These are phyloP conservation scores for Lota lota DNA, from an alignment of 2,113 vertebrate species.

Conservation along the genomic window DNA sequence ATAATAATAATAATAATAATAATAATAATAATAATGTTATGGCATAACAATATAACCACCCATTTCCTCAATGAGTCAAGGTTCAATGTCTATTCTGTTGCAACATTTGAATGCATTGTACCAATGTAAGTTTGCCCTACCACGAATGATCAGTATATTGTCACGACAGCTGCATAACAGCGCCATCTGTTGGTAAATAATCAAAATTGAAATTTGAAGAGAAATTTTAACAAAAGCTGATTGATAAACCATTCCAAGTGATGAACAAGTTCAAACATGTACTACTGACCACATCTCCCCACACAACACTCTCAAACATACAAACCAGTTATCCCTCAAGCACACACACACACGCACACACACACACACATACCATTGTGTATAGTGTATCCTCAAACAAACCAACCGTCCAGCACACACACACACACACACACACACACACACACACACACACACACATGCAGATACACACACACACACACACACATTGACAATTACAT, in stretches of 20 bases:
- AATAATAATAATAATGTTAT: neutral
- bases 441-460: too few species aligned
- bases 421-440: too few species aligned
- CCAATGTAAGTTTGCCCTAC: slow-evolving; percentile 13
- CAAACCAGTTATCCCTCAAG: too few species aligned
- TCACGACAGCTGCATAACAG: slow-evolving; percentile 33
- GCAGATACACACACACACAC: slow-evolving; percentile 4
- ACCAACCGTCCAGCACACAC: too few species aligned
- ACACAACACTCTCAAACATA: too few species aligned
- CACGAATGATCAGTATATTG: slow-evolving; percentile 6
- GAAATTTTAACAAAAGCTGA: neutral
- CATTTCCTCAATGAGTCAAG: too few species aligned
- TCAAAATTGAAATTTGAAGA: slow-evolving; percentile 8
- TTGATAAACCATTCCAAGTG: neutral
- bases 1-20: too few species aligned
- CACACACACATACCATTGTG: neutral
- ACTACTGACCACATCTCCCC: neutral
- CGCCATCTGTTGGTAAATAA: slow-evolving; percentile 53
- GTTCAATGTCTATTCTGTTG: neutral
- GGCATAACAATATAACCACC: neutral
- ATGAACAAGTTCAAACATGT: too few species aligned
- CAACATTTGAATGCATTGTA: neutral
- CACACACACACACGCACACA: neutral
- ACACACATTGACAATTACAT: too few species aligned
- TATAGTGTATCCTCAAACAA: too few species aligned